Evolutionary conservation across 2,888 invertebrate species (phyloP), one percentile per base, ranked within the genome.

Genomic region (Dolichomitus sp.): DNA sequence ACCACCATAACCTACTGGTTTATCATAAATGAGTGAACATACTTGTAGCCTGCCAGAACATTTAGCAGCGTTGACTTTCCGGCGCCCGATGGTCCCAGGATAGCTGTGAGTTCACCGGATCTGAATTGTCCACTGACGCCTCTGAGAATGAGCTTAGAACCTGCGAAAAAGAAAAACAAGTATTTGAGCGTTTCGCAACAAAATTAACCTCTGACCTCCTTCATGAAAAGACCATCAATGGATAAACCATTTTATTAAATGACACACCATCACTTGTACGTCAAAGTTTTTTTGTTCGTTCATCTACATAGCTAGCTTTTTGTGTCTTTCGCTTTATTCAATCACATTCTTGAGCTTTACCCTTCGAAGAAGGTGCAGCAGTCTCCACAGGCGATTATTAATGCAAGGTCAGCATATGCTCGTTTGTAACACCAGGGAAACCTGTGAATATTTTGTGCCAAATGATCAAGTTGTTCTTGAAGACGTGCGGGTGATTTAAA

Each of bases 61-160:
- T 99, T 98, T 78, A 99, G 95, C 9, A 99, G 94, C 0, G 98
- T 98, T 72, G 98, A 98, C 94, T 99, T 99, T 63, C 99, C 98
- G 4, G 98, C 97, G 0, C 99, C 99, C 0, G 98, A 98, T 0
- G 99, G 98, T 0, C 99, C 99, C 94, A 99, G 95, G 85, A 99
- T 98, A 52, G 98, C 99, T 0, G 97, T 98, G 83, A 99, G 94
- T 92, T 99, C 96, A 12, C 98, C 98, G 0, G 98, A 97, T 57
- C 95, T 95, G 93, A 99, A 98, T 89, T 96, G 96, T 0, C 99
- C 99, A 86, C 96, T 97, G 74, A 99, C 95, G 73, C 96, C 96
- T 83, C 97, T 95, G 76, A 99, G 94, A 87, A 99, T 97, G 48
- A 96, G 94, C 93, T 98, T 98, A 1, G 95, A 95, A 86, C 95